These are phyloP conservation scores for Sparus aurata DNA, from an alignment of 2,797 vertebrate species.

Conservation along the genomic window DNA sequence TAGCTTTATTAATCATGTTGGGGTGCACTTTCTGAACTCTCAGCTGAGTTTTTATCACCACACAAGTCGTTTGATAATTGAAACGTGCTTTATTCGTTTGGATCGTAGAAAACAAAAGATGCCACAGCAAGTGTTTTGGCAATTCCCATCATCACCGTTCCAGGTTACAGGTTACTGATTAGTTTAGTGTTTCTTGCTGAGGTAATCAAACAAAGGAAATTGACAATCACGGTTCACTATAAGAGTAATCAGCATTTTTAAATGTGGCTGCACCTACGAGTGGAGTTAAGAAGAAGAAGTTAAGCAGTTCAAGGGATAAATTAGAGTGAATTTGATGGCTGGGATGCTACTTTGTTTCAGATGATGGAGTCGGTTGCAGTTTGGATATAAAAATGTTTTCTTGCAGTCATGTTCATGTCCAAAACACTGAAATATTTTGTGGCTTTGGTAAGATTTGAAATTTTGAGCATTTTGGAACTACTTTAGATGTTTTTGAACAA, in stretches of 20 bases:
- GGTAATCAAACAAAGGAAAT: constrained; percentile 74
- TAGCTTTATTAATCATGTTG: background rate
- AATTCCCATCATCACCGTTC: constrained; percentile 11
- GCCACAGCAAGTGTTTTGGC: background rate
- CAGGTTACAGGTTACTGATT: constrained; percentile 62
- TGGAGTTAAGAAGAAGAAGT: constrained; percentile 21
- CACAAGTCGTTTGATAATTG: background rate
- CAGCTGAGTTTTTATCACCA: background rate
- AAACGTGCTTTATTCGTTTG: background rate
- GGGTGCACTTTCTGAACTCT: constrained; percentile 1
- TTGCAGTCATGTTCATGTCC: background rate
- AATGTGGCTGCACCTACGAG: constrained; percentile 42
- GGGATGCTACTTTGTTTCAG: background rate
- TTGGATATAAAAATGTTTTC: constrained; percentile 3
- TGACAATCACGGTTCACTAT: constrained; percentile 63
- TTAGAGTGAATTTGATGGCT: constrained; percentile 4
- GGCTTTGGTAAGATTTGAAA: constrained; percentile 5
- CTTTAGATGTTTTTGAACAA: background rate
- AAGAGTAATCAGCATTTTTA: constrained; percentile 57
- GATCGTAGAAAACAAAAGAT: constrained; percentile 10
- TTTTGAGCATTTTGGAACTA: constrained; percentile 5
- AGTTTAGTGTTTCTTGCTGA: constrained; percentile 67
- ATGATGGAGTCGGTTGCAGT: background rate
- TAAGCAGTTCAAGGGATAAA: constrained; percentile 21
- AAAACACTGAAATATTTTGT: background rate